Evolutionary conservation across 2,888 invertebrate genomes (phyloP).

Genomic region (Nineta flava): DNA sequence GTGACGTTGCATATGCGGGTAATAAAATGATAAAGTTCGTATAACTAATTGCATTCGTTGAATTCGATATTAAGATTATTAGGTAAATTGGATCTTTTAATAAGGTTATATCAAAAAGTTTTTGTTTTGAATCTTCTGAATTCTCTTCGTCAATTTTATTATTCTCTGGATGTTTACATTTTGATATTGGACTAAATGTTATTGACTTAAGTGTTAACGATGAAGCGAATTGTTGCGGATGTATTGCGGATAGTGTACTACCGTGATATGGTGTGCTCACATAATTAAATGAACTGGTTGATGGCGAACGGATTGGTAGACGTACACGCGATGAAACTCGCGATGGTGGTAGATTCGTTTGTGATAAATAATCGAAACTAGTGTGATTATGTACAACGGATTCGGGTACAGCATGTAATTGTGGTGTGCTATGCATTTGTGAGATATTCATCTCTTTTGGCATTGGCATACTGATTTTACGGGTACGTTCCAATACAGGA

Average conservation of each 20-base stretch:
- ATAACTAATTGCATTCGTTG: slow-evolving; percentile 72
- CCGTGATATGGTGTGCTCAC: slow-evolving; percentile 76
- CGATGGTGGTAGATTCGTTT: slow-evolving; percentile 17
- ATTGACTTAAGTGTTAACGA: slow-evolving; percentile 59
- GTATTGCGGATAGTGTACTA: slow-evolving; percentile 60
- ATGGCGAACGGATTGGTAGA: slow-evolving; percentile 51
- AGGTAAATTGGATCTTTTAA: slow-evolving; percentile 66
- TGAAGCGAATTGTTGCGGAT: slow-evolving; percentile 61
- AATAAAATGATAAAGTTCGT: slow-evolving; percentile 73
- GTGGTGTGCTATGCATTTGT: slow-evolving; percentile 47
- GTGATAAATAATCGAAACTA: slow-evolving; percentile 20
- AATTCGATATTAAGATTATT: slow-evolving; percentile 69
- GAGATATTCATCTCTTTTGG: slow-evolving; percentile 22
- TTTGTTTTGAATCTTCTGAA: slow-evolving; percentile 27
- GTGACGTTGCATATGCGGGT: slow-evolving; percentile 56
- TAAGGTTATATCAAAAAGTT: slow-evolving; percentile 58
- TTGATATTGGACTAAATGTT: slow-evolving; percentile 32
- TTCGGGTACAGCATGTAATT: slow-evolving; percentile 54
- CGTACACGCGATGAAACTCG: slow-evolving; percentile 24
- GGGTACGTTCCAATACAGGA: slow-evolving; percentile 30
- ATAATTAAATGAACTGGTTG: slow-evolving; percentile 69
- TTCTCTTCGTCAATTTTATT: slow-evolving; percentile 24
- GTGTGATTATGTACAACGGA: slow-evolving; percentile 23
- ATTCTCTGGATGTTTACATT: slow-evolving; percentile 28
- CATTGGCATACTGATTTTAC: slow-evolving; percentile 42